Base-by-base conservation (phyloP, 2,888 invertebrate genomes). In the Thelaira solivaga region DNA sequence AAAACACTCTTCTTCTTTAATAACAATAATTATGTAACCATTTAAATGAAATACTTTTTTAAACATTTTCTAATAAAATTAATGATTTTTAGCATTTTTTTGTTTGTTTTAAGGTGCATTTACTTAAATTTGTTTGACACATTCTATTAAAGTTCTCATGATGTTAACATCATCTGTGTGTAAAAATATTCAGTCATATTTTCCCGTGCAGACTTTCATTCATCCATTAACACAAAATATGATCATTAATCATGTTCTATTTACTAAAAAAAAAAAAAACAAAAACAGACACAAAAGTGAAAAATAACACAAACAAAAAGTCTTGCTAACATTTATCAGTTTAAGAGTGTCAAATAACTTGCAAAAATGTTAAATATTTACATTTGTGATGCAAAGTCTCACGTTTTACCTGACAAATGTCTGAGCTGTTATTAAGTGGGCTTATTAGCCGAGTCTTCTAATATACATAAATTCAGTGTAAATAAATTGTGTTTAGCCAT, bases 331-430 rank as follows among this genome's bases (percentile, higher is more conserved):
- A 74, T 69, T 74, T 74, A 22, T 36, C 77, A 78, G 51, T 59
- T 69, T 64, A 29, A 74, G 69, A 59, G 34, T 77, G 73, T 64
- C 77, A 74, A 22, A 39, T 26, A 67, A 67, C 34, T 36, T 57
- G 10, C 13, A n/a, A 34, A 39, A 45, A 24, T n/a, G n/a, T n/a
- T n/a, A n/a, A n/a, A n/a, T n/a, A n/a, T n/a, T n/a, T n/a, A 67
- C 18, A 10, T 47, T 53, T 62, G 24, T 22, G 24, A 26, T 43
- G 49, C 51, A 51, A 69, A 53, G 64, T 53, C 22, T 59, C 74
- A 74, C 74, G 74, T 78, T 47, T 71, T 34, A 71, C 69, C 69
- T 78, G 78, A 65, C 69, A 78, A 78, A 78, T 74, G 65, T 78
- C 65, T 78, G 53, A 75, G 55, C 41, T 31, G 69, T 75, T 75